phyloP scores from a whole-genome alignment of 2,113 vertebrate genomes.

The Smithornis capensis region DNA sequence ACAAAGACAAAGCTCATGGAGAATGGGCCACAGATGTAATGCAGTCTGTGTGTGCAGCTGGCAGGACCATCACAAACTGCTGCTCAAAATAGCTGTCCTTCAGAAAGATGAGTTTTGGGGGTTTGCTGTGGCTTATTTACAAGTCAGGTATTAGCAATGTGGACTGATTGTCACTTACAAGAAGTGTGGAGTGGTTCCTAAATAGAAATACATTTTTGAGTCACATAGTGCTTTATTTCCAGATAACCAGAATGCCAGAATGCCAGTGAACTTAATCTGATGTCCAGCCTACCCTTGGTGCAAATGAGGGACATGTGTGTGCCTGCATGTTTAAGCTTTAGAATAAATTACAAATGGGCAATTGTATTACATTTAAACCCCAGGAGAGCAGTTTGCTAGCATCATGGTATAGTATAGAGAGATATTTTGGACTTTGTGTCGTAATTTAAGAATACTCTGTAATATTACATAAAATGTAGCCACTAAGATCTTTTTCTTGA shows the following conservation, averaged over 20 bases:
- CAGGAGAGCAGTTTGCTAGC: not conserved
- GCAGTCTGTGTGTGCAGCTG: constrained; percentile 51
- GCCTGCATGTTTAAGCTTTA: not conserved
- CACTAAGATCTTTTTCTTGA: not conserved
- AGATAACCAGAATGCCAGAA: not conserved
- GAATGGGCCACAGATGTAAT: constrained; percentile 38
- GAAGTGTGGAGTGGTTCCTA: not conserved
- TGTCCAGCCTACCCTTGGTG: not conserved
- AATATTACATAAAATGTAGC: not conserved
- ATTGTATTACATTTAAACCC: not conserved
- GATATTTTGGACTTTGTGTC: not conserved
- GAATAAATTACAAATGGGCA: not conserved
- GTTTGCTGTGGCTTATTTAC: not conserved
- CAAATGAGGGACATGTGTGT: not conserved
- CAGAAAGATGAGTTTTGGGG: constrained; percentile 11
- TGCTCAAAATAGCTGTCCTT: constrained; percentile 44
- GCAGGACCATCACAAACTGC: not conserved
- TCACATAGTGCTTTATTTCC: not conserved
- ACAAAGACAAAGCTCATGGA: constrained; percentile 26
- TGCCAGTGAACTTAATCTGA: not conserved
- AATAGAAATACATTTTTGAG: not conserved
- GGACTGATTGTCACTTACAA: not conserved
- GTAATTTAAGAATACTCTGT: not conserved
- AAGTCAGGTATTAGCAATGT: not conserved
- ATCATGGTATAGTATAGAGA: not conserved